Conservation (phyloP, 1,140 invertebrate genomes). For the Drosophila willistoni region DNA sequence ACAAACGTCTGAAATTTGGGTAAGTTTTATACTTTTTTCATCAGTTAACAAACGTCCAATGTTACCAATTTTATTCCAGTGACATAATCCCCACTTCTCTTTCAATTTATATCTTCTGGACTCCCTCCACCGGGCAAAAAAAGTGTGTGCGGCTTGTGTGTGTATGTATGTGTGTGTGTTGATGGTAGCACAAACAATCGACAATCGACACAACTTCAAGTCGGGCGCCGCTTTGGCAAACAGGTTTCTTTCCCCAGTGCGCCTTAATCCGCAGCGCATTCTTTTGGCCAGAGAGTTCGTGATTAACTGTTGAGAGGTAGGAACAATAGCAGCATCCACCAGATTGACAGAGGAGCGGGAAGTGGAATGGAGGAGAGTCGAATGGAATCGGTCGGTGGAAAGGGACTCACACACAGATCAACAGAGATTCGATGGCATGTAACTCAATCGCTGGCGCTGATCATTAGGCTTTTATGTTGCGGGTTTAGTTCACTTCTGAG, state of each 20-base stretch:
- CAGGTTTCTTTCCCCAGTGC: constrained; percentile 14
- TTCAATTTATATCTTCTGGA: not conserved
- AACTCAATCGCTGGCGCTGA: constrained; percentile 77
- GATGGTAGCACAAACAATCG: constrained; percentile 17
- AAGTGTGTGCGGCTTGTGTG: not conserved
- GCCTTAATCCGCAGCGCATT: constrained; percentile 69
- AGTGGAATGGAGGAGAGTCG: not conserved
- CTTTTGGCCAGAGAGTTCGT: constrained; percentile 66
- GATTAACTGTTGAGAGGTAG: constrained; percentile 76
- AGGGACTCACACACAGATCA: constrained; percentile 42
- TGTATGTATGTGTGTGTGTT: not conserved
- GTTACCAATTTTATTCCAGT: constrained; percentile 8
- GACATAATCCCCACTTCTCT: constrained; percentile 17
- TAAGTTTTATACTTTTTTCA: too few relatives aligned
- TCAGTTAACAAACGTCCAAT: not conserved
- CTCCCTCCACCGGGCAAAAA: not conserved
- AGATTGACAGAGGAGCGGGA: constrained; percentile 5
- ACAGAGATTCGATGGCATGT: constrained; percentile 71
- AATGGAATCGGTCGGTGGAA: not conserved
- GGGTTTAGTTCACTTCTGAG: constrained; percentile 22
- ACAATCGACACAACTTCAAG: constrained; percentile 20
- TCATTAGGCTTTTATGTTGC: constrained; percentile 79
- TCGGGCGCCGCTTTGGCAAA: constrained; percentile 17
- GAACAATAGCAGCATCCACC: constrained; percentile 24
- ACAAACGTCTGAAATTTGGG: too few relatives aligned